These are phyloP conservation scores for Protaetia brevitarsis DNA, from an alignment of 1,140 invertebrate genomes.

Conservation along the genomic window DNA sequence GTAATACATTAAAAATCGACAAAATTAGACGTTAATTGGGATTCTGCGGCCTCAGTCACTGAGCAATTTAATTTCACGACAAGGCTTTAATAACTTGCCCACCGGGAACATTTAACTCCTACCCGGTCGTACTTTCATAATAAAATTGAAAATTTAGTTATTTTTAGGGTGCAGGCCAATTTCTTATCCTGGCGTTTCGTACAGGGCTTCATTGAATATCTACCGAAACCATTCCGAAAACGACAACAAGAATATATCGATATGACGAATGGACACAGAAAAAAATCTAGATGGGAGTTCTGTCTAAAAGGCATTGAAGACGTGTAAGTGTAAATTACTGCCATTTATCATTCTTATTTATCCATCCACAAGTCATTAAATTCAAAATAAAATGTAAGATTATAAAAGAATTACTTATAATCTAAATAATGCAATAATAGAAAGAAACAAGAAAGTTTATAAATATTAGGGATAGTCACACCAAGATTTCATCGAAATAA, in stretches of 20 bases:
- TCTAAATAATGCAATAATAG: no score
- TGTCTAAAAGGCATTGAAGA: neutral
- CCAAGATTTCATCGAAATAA: no score
- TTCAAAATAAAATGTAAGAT: no score
- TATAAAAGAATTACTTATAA: no score
- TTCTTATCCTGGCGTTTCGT: constrained; percentile 41
- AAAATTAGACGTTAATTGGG: constrained; percentile 13
- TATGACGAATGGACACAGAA: neutral
- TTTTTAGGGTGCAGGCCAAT: constrained; percentile 36
- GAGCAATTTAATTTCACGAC: constrained; percentile 5
- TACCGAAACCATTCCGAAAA: constrained; percentile 28
- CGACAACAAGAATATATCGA: neutral
- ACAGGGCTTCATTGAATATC: constrained; percentile 35
- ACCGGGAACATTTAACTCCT: neutral
- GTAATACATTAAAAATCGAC: neutral
- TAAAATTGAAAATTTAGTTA: neutral
- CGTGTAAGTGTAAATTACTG: constrained; percentile 2
- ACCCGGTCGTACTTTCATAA: neutral
- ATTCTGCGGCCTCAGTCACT: neutral
- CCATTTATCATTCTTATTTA: neutral
- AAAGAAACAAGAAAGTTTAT: no score
- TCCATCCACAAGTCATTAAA: neutral
- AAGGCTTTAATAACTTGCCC: constrained; percentile 9
- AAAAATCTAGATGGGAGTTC: constrained; percentile 12
- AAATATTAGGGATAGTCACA: no score